A percentile compares a stretch with the other conserved stretches of the same genome.
Conservation (phyloP, 2,113 vertebrate species). For the Pontoporia blainvillei region DNA sequence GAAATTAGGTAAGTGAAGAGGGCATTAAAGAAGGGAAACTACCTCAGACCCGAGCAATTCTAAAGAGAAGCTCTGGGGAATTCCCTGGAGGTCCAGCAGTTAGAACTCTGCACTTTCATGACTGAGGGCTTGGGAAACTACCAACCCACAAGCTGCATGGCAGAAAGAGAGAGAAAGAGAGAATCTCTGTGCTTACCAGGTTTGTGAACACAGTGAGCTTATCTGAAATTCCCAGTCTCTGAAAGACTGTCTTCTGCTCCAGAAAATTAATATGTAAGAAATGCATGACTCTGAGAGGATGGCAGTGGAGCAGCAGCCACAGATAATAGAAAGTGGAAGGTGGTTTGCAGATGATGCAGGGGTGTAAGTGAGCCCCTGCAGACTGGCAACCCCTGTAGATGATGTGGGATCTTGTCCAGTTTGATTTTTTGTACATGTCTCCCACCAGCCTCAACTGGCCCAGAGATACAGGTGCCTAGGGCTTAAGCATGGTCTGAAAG, state of each 20-base stretch:
- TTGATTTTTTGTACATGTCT: neutral
- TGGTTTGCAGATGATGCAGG: neutral
- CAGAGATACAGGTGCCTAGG: neutral
- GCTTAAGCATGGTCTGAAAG: neutral
- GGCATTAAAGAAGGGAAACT: neutral
- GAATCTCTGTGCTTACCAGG: no score
- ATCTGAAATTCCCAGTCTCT: no score
- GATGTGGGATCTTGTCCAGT: no score
- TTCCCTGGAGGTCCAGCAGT: neutral
- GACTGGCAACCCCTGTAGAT: neutral
- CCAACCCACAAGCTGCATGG: fast-evolving
- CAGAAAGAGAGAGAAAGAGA: neutral
- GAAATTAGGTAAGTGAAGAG: neutral
- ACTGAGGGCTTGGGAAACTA: neutral
- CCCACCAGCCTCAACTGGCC: neutral
- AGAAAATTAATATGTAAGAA: neutral
- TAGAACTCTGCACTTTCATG: neutral
- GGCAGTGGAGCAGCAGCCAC: no score
- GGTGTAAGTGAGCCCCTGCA: fast-evolving
- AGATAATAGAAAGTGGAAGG: neutral
- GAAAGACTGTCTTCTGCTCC: no score
- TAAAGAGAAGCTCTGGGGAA: neutral
- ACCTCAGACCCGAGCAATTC: fast-evolving
- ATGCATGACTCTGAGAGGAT: neutral
- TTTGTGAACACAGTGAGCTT: neutral